Evolutionary conservation across 2,797 vertebrate species (phyloP), one percentile per base, ranked within the genome.

Genomic region (Hybognathus amarus): DNA sequence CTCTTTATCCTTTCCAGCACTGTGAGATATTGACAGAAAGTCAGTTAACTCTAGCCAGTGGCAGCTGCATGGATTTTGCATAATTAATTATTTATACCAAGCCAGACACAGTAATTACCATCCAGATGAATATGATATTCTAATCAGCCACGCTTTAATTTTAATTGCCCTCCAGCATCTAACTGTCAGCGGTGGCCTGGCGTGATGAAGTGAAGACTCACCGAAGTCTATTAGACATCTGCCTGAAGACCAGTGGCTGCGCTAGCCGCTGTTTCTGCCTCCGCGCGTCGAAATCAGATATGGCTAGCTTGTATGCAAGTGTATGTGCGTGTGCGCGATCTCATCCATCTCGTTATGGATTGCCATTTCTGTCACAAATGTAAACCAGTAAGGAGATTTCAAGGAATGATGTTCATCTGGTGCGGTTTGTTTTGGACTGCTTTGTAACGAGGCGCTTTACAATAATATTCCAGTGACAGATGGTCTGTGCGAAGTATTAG

Each of bases 71-170:
- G 95, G 96, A 94, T 96, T 98, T 98, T 97, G 95, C 96, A 98
- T 98, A 97, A 98, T 98, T 98, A 98, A 98, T 99, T 98, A 98
- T 98, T 98, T 98, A 97, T 97, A 96, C 93, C 90, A 90, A 96
- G 95, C 95, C 96, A 98, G 97, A 97, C 96, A 96, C 95, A 95
- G 96, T 97, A 97, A 98, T 99, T 98, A 99, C 97, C 96, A 98
- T 97, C 96, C 96, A 97, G 97, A 97, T 97, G 97, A 98, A 97
- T 96, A 97, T 96, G 96, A 98, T 97, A 97, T 97, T 97, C 97
- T 95, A 96, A 97, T 97, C 97, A 96, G 96, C 95, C 97, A 96
- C 92, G 92, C 95, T 97, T 97, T 97, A 95, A 97, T 96, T 97
- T 97, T 96, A 95, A 97, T 91, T 83, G 95, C 97, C 97, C 96